These are phyloP conservation scores for Gymnoscopelus microlampas DNA, from an alignment of 2,797 vertebrate genomes.

Conservation along the genomic window DNA sequence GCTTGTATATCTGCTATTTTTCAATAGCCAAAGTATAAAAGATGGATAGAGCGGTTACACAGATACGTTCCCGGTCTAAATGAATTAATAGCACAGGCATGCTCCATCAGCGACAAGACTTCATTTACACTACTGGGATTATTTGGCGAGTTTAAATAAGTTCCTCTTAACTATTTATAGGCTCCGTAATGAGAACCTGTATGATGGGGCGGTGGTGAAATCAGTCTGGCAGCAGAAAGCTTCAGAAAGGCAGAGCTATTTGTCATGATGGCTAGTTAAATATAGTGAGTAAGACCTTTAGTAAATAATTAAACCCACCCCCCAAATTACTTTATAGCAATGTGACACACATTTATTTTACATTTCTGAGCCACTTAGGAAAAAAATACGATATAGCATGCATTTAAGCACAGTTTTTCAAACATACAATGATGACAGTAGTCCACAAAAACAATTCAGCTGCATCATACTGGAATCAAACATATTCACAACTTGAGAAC, in stretches of 20 bases:
- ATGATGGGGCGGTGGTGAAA: constrained; percentile 41
- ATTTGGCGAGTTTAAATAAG: constrained; percentile 59
- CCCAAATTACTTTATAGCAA: neutral
- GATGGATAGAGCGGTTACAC: too few relatives aligned
- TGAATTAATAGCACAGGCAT: constrained; percentile 47
- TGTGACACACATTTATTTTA: constrained; percentile 15
- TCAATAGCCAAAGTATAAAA: too few relatives aligned
- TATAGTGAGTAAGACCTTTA: constrained; percentile 7
- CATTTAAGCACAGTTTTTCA: too few relatives aligned
- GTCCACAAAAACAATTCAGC: too few relatives aligned
- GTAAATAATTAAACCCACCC: constrained; percentile 2
- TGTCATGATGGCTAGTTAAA: constrained; percentile 17
- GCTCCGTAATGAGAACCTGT: constrained; percentile 42
- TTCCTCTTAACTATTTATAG: constrained; percentile 62
- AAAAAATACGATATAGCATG: too few relatives aligned
- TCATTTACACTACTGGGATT: constrained; percentile 42
- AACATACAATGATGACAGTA: neutral
- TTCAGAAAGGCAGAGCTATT: constrained; percentile 30
- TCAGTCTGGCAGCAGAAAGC: constrained; percentile 6
- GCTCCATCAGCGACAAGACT: constrained; percentile 62
- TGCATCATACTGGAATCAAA: too few relatives aligned
- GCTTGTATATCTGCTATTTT: too few relatives aligned
- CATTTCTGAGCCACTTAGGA: constrained; percentile 16
- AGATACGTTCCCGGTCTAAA: too few relatives aligned
- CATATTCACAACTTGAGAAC: too few relatives aligned